Base-by-base conservation (phyloP, 2,888 invertebrate genomes). In the Lepeophtheirus nordmannii region DNA sequence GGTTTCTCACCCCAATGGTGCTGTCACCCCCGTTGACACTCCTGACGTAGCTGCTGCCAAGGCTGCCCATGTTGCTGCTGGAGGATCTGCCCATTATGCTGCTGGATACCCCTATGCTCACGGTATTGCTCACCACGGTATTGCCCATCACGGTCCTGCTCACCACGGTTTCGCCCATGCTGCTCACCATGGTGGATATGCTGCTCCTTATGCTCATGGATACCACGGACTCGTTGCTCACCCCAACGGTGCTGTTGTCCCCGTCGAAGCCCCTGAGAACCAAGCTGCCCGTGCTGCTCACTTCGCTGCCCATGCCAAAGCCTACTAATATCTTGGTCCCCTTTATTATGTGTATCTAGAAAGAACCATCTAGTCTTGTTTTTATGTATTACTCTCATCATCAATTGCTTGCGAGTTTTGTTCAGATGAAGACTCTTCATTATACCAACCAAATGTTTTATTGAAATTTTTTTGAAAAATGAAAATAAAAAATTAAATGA, bases 201-300 rank as follows among this genome's bases (percentile, higher is more conserved):
- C 53, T 46, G 53, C 46, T 41, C 30, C 38, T 37, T 58, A 65
- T 23, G 58, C 58, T 38, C 17, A 57, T n/a, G 65, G 30, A 30
- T 58, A 58, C 65, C 11, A 53, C 39, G 65, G 37, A 23, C 58
- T 65, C 38, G 58, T 58, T 23, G 65, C 58, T 58, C 65, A 65
- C 65, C 39, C 65, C 58, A 65, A 65, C 20, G 65, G 65, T 23
- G 65, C 65, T 39, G 37, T 65, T n/a, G 65, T 65, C 37, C 65
- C 65, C 58, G 65, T 38, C 38, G 65, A 65, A 30, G 9, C 58
- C 37, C 14, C 58, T 58, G 65, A 58, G 37, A 57, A 37, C 65
- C 30, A 37, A 20, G 65, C 58, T 37, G 65, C 65, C 65, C 65
- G 65, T 58, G 65, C 65, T 20, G 65, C 9, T n/a, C 65, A 65